Conservation (phyloP, 30 jellyfish, hydroid and myxozoan genomes). For the Hydractinia echinata region DNA sequence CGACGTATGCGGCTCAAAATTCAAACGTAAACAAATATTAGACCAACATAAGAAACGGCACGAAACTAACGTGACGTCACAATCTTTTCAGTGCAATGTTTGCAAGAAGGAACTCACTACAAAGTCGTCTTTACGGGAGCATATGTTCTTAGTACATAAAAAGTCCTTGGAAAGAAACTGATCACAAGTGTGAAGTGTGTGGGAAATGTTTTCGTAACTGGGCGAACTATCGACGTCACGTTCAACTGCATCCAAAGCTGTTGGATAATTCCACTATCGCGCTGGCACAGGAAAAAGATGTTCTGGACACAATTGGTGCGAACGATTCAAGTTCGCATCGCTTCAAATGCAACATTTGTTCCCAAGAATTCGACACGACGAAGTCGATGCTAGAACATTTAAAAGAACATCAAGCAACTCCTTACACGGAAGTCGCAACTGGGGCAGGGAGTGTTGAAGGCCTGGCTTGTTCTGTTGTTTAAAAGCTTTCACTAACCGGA, state of each 20-base stretch:
- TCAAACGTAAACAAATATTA: slow-evolving; percentile 17
- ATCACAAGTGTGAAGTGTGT: slow-evolving; percentile 27
- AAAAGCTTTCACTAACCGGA: slow-evolving; percentile 4
- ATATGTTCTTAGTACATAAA: slow-evolving; percentile 3
- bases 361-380: background rate
- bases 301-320: background rate
- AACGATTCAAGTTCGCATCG: background rate
- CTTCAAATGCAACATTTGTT: slow-evolving; percentile 11
- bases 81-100: background rate
- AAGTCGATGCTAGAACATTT: slow-evolving; percentile 8
- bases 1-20: slow-evolving; percentile 20
- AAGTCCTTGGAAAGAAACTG: slow-evolving; percentile 8
- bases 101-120: slow-evolving; percentile 16
- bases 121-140: background rate
- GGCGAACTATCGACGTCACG: slow-evolving; percentile 25
- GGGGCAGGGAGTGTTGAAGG: background rate
- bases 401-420: slow-evolving; percentile 4
- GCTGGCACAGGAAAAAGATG: slow-evolving; percentile 9
- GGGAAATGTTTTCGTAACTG: slow-evolving; percentile 23
- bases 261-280: background rate
- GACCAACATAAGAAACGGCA: slow-evolving; percentile 20
- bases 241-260: slow-evolving; percentile 4
- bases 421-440: no score
- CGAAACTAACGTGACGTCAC: background rate
- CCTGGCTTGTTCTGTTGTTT: slow-evolving; percentile 4